Evolutionary conservation across 2,797 vertebrate species (phyloP), one percentile per base, ranked within the genome.

Genomic region (Limnodromus scolopaceus): DNA sequence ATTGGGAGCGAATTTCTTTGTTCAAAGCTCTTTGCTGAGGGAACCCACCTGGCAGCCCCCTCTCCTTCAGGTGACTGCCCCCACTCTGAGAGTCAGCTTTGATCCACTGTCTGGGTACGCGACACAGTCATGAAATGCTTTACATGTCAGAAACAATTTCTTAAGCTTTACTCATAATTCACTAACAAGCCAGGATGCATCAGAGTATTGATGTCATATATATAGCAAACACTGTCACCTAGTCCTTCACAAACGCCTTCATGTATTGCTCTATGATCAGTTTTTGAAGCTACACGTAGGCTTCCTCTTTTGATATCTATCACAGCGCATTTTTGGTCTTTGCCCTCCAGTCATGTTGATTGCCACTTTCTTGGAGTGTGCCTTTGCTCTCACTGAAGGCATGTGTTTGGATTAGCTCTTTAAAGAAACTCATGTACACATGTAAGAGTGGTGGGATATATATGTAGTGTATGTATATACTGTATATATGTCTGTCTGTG

Each of bases 41-140:
- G 9, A 60, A n/a, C 9, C 9, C 6, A 43, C 1, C 23, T 0
- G 1, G 25, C 8, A 80, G 16, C 4, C 5, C 6, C 3, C 15
- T 24, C 20, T 27, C 5, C 2, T 61, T 92, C 43, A 74, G 12
- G 16, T 53, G 36, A 38, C 17, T 22, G 14, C 2, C 41, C 32
- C 16, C 8, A 10, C 30, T 38, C 19, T 18, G 9, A 24, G 12
- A 51, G 9, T 55, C 30, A 57, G 13, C 16, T 78, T 30, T 66
- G 30, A 81, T 51, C 60, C 70, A 25, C 15, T 68, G 19, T 61
- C 43, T 51, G 23, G 22, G 10, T 46, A 55, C 0, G 1, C 17
- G 5, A 30, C 51, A 32, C 17, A 54, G 15, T 36, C 46, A 43
- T 12, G 4, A 71, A 69, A 6, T 13, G 23, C 7, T 85, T 69